Conservation (phyloP, 53 echinoderm and acorn worm genomes). For the Arbacia lixula region DNA sequence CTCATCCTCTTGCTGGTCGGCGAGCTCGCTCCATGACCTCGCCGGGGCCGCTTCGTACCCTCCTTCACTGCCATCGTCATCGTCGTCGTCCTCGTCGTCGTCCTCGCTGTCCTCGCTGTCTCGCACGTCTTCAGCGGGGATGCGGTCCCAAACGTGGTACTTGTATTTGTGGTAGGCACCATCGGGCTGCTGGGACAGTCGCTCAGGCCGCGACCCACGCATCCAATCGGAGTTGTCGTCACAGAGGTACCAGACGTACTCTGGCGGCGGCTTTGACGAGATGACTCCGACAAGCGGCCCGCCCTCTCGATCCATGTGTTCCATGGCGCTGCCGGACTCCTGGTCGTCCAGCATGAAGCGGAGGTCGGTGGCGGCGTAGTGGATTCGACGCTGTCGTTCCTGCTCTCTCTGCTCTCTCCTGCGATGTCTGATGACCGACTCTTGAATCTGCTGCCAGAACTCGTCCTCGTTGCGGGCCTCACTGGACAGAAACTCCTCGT, state of each 20-base stretch:
- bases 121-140: not conserved
- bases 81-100: not conserved
- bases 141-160: slow-evolving; percentile 42
- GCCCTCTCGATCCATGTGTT: not conserved
- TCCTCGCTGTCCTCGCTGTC: not conserved
- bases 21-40: slow-evolving; percentile 35
- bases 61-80: not conserved
- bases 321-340: slow-evolving; percentile 14
- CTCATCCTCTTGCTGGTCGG: slow-evolving; percentile 30
- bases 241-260: slow-evolving; percentile 47
- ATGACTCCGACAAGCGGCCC: slow-evolving; percentile 38
- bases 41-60: not conserved
- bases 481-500: slow-evolving; percentile 26
- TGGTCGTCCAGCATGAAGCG: slow-evolving; percentile 16
- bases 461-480: not conserved
- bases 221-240: slow-evolving; percentile 37
- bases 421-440: slow-evolving; percentile 6
- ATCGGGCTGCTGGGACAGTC: slow-evolving; percentile 14
- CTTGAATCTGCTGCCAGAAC: slow-evolving; percentile 44
- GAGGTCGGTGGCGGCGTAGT: slow-evolving; percentile 35
- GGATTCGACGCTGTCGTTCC: not conserved
- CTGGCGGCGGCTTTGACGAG: slow-evolving; percentile 45
- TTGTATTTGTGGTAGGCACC: slow-evolving; percentile 30
- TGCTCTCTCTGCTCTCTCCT: no score
- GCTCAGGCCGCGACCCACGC: slow-evolving; percentile 39